phyloP scores from a whole-genome alignment of 2,888 invertebrate genomes.

The Nebria salina region DNA sequence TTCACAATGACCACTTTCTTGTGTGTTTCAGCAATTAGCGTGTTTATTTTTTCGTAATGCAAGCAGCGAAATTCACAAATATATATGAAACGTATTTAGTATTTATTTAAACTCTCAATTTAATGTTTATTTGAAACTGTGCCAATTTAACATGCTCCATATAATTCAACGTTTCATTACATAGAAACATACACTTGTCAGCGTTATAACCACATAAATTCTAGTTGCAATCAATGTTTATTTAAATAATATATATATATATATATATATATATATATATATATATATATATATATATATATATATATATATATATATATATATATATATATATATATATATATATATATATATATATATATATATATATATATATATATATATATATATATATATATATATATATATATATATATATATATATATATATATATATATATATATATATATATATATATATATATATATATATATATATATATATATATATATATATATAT shows the following conservation, averaged over 20 bases:
- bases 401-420: neutral
- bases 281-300: too few relatives aligned
- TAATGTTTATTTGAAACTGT: constrained; percentile 35
- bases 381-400: neutral
- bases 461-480: neutral
- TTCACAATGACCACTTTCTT: neutral
- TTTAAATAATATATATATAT: constrained; percentile 3
- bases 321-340: too few relatives aligned
- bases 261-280: too few relatives aligned
- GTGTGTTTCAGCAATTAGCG: too few relatives aligned
- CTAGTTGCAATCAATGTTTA: neutral
- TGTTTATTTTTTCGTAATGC: neutral
- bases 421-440: neutral
- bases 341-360: too few relatives aligned
- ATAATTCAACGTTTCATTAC: constrained; percentile 41
- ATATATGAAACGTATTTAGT: constrained; percentile 6
- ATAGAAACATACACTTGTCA: constrained; percentile 31
- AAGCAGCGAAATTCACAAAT: neutral
- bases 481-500: neutral
- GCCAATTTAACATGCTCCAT: constrained; percentile 35
- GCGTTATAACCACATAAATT: constrained; percentile 6
- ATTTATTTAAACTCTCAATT: neutral
- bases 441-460: neutral
- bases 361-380: too few relatives aligned
- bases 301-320: too few relatives aligned